A percentile compares a stretch with the other conserved stretches of the same genome.
Conservation (phyloP, 2,113 vertebrate genomes). For the Fulica atra region DNA sequence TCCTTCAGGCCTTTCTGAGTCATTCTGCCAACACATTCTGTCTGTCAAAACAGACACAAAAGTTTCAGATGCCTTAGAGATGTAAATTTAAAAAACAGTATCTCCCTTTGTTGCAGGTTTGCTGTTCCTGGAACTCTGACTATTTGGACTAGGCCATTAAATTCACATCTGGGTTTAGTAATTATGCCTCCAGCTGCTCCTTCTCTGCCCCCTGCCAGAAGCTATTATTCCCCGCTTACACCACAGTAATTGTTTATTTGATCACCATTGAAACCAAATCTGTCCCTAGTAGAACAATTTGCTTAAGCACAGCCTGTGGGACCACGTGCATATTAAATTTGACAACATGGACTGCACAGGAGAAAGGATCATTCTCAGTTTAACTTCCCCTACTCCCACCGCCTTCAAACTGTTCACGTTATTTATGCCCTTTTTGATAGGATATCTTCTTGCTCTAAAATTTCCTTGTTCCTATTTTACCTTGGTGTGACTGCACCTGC, state of each 20-base stretch:
- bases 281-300: conserved; percentile 2
- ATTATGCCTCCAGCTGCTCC: conserved; percentile 59
- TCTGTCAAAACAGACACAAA: background rate
- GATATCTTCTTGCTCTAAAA: background rate
- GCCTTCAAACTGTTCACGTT: background rate
- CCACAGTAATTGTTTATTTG: conserved; percentile 44
- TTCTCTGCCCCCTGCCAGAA: conserved; percentile 37
- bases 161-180: conserved; percentile 26
- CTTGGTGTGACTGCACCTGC: background rate
- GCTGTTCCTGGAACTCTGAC: background rate
- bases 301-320: background rate
- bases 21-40: background rate
- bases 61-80: fast-evolving
- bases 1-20: background rate
- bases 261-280: conserved; percentile 23
- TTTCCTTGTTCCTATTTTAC: background rate
- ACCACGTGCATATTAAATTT: background rate
- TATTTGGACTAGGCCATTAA: conserved; percentile 12
- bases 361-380: background rate
- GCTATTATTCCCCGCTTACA: conserved; percentile 19
- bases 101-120: background rate
- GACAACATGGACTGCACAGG: background rate
- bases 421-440: background rate
- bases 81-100: background rate
- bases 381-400: background rate